These are phyloP conservation scores for Elysia chlorotica DNA, from an alignment of 1,140 invertebrate genomes.

Conservation along the genomic window DNA sequence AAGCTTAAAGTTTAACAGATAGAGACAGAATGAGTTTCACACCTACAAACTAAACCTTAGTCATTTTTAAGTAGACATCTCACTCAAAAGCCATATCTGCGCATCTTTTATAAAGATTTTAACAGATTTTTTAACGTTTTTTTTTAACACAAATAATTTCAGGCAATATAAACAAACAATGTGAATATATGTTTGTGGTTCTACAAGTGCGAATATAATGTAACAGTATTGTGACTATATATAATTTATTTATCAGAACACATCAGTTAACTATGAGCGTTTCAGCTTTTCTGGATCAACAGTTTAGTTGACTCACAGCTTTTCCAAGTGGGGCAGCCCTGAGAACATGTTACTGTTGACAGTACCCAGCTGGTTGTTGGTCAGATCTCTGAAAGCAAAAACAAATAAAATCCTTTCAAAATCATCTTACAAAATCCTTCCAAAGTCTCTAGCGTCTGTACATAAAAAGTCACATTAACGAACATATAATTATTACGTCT, in stretches of 20 bases:
- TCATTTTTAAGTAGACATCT: no score
- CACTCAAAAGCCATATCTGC: no score
- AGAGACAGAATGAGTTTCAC: no score
- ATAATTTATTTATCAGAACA: background rate
- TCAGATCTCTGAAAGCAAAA: constrained; percentile 44
- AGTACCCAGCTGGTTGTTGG: constrained; percentile 48
- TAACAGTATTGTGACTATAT: background rate
- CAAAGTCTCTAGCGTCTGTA: background rate
- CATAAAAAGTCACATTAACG: background rate
- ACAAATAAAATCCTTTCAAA: background rate
- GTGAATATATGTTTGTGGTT: background rate
- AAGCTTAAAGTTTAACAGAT: no score
- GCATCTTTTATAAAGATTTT: background rate
- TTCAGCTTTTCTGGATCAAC: no score
- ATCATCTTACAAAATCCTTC: background rate
- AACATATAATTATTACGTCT: background rate
- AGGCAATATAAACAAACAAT: background rate
- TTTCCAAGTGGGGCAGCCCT: constrained; percentile 50
- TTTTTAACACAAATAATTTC: no score
- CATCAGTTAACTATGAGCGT: no score
- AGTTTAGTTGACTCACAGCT: constrained; percentile 51
- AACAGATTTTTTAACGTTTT: background rate
- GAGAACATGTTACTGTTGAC: constrained; percentile 52
- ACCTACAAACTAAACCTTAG: no score
- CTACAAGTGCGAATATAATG: background rate